Conservation (phyloP, 2,888 invertebrate genomes). For the Miltochrista miniata region DNA sequence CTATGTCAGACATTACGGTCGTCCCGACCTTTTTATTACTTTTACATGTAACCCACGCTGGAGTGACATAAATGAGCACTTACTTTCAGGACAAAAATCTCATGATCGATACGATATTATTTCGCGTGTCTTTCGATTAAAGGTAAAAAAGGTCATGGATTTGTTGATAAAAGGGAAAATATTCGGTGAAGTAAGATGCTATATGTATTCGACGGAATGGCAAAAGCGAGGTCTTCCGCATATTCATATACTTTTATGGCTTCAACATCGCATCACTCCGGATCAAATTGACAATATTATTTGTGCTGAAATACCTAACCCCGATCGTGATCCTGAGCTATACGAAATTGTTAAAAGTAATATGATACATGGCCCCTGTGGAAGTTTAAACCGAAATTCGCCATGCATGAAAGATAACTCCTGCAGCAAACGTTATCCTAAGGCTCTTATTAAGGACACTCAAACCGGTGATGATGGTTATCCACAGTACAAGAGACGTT, state of each 20-base stretch:
- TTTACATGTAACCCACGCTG: conserved; percentile 3
- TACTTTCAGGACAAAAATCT: conserved; percentile 14
- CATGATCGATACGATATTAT: conserved; percentile 22
- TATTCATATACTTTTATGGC: not conserved
- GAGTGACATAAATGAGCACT: not conserved
- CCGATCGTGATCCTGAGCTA: not conserved
- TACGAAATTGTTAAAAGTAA: not conserved
- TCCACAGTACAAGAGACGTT: conserved; percentile 2
- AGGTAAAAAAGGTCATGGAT: conserved; percentile 24
- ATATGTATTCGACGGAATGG: not conserved
- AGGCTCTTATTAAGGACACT: not conserved
- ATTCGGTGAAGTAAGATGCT: conserved; percentile 9
- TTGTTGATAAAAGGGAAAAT: conserved; percentile 21
- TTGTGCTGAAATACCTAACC: not conserved
- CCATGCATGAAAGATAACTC: not conserved
- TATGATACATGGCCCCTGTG: not conserved
- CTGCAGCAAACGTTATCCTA: not conserved
- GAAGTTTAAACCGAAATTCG: not conserved
- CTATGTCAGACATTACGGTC: conserved; percentile 4
- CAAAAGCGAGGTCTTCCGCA: not conserved
- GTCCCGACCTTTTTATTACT: conserved; percentile 10
- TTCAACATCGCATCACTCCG: not conserved
- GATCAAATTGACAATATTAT: not conserved
- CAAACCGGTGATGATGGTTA: conserved; percentile 4
- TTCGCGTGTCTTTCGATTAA: conserved; percentile 27